Conservation (phyloP, 2,113 vertebrate genomes). For the Glaucomys volans region DNA sequence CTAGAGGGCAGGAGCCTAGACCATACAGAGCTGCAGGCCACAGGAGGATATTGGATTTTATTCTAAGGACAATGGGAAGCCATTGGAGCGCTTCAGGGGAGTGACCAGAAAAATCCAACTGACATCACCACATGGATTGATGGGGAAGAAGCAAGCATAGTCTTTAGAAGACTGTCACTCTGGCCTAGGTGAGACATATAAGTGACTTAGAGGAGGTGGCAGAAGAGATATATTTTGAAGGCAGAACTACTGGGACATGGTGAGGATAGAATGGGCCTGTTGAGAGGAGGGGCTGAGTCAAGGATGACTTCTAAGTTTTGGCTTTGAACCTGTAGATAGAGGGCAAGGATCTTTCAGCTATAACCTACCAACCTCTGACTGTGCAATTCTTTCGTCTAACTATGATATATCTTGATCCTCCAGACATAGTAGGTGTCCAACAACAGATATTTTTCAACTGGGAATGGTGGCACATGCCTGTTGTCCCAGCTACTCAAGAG, state of each 20-base stretch:
- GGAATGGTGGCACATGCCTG: not conserved
- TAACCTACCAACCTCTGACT: not conserved
- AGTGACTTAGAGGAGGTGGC: not conserved
- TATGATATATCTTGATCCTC: not conserved
- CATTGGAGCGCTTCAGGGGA: not conserved
- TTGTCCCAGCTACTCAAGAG: not conserved
- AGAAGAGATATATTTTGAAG: slow-evolving; percentile 15
- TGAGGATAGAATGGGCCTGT: not conserved
- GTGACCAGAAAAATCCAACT: not conserved
- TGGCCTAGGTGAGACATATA: not conserved
- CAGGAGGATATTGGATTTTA: not conserved
- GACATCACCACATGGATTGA: not conserved
- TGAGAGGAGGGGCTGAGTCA: not conserved
- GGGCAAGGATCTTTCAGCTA: not conserved
- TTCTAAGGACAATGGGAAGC: slow-evolving; percentile 9
- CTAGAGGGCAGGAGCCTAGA: not conserved
- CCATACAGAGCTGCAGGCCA: not conserved
- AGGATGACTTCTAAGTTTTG: not conserved
- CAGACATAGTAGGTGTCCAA: not conserved
- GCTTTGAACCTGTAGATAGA: not conserved
- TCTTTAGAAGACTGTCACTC: not conserved
- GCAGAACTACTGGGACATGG: not conserved
- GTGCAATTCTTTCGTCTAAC: not conserved
- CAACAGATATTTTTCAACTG: not conserved
- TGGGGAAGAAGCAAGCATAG: not conserved